A percentile compares a stretch with the other conserved stretches of the same genome.
phyloP scores from a whole-genome alignment of 1,140 invertebrate genomes.

The Heliconius melpomene region DNA sequence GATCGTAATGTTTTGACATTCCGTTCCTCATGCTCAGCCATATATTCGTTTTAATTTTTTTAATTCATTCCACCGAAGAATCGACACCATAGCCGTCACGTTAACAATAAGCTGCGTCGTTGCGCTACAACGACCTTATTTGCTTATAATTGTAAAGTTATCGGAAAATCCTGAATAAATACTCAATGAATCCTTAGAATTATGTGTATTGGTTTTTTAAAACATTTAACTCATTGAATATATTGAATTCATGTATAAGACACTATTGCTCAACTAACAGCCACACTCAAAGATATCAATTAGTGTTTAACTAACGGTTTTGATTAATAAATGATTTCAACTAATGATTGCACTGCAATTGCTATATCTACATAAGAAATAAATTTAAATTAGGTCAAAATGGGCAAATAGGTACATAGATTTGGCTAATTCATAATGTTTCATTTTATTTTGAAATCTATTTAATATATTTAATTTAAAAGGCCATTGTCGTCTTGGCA shows the following conservation, averaged over 20 bases:
- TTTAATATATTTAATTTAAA: too few species aligned
- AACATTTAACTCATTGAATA: neutral
- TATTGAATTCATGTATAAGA: too few species aligned
- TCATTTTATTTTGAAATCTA: too few species aligned
- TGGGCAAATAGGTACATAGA: neutral
- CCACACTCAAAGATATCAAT: neutral
- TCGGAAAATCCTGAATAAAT: neutral
- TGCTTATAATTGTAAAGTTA: neutral
- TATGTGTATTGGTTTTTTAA: neutral
- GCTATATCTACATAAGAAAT: too few species aligned
- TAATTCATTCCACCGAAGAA: too few species aligned
- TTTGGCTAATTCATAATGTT: too few species aligned
- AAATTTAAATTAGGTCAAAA: too few species aligned
- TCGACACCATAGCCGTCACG: neutral
- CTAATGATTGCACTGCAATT: neutral
- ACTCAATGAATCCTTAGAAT: neutral
- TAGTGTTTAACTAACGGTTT: neutral
- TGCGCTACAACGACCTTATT: neutral
- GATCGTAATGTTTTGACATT: too few species aligned
- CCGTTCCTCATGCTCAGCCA: too few species aligned
- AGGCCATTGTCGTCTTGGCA: too few species aligned
- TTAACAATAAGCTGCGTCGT: neutral
- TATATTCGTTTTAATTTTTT: too few species aligned
- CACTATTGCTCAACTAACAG: too few species aligned
- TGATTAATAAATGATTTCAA: neutral